phyloP scores from a whole-genome alignment of 1,140 invertebrate species.

The Brachionus angularis region DNA sequence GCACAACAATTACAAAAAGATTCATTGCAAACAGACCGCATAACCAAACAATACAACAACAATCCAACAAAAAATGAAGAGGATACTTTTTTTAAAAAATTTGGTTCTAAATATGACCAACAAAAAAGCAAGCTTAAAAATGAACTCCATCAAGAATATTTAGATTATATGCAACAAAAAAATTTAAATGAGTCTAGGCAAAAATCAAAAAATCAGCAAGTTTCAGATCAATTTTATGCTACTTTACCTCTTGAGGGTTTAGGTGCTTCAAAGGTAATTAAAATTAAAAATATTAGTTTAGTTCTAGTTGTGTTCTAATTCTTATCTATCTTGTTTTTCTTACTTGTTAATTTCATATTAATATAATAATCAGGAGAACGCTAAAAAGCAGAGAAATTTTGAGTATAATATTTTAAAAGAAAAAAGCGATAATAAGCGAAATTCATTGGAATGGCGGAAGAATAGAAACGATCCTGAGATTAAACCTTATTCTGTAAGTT shows the following conservation, averaged over 20 bases:
- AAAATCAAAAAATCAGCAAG: slow-evolving; percentile 38
- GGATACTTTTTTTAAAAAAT: slow-evolving; percentile 25
- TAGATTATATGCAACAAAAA: slow-evolving; percentile 34
- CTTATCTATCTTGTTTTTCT: not conserved
- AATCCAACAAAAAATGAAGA: not conserved
- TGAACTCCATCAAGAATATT: slow-evolving; percentile 29
- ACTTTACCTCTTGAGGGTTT: slow-evolving; percentile 16
- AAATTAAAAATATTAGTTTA: too few relatives aligned
- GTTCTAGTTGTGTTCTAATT: not conserved
- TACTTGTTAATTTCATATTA: slow-evolving; percentile 6
- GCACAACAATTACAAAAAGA: not conserved
- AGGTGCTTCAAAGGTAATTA: not conserved
- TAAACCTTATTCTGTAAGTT: slow-evolving; percentile 44
- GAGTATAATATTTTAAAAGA: slow-evolving; percentile 19
- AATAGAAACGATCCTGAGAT: slow-evolving; percentile 30
- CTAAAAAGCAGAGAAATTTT: not conserved
- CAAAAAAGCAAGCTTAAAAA: slow-evolving; percentile 27
- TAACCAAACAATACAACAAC: not conserved
- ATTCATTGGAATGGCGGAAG: not conserved
- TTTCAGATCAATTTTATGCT: slow-evolving; percentile 34
- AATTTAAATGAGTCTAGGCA: slow-evolving; percentile 4
- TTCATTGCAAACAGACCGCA: too few relatives aligned
- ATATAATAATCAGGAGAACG: not conserved
- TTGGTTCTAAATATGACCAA: slow-evolving; percentile 24
- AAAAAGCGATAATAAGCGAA: slow-evolving; percentile 8